Conservation (phyloP, 2,113 vertebrate species). For the Rhinolophus ferrumequinum region DNA sequence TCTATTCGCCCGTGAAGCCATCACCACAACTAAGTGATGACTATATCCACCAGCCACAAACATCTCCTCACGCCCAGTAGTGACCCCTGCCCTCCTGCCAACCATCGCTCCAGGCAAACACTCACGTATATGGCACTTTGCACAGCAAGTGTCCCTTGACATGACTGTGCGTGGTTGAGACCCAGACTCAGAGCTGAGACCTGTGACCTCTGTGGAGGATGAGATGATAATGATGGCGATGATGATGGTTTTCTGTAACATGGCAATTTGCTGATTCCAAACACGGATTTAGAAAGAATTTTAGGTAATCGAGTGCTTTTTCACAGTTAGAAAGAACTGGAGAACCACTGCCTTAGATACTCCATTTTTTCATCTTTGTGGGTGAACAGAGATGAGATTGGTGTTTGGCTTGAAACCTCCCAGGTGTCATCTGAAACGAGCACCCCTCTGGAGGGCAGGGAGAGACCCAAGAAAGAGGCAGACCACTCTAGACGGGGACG, state of each 20-base stretch:
- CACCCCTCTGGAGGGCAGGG: neutral
- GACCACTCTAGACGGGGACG: too few species aligned
- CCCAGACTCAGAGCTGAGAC: neutral
- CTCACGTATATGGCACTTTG: accelerated
- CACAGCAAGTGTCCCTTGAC: neutral
- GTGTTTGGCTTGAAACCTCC: neutral
- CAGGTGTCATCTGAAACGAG: too few species aligned
- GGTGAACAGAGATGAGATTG: neutral
- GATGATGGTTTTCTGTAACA: neutral
- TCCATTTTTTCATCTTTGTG: neutral
- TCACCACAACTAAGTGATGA: neutral
- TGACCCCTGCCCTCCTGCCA: neutral
- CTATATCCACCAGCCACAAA: neutral
- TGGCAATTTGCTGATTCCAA: neutral
- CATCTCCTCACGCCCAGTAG: neutral
- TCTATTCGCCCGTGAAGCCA: neutral
- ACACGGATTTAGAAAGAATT: neutral
- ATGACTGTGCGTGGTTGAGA: too few species aligned
- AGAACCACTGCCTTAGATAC: neutral
- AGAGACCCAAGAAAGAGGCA: neutral
- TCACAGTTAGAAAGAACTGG: neutral
- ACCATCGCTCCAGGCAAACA: neutral
- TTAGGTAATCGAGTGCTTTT: neutral
- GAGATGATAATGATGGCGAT: neutral
- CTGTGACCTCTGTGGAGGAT: neutral